A percentile compares a stretch with the other conserved stretches of the same genome.
Evolutionary conservation across 2,797 vertebrate species (phyloP).

Genomic region (Premnoplex brunnescens): DNA sequence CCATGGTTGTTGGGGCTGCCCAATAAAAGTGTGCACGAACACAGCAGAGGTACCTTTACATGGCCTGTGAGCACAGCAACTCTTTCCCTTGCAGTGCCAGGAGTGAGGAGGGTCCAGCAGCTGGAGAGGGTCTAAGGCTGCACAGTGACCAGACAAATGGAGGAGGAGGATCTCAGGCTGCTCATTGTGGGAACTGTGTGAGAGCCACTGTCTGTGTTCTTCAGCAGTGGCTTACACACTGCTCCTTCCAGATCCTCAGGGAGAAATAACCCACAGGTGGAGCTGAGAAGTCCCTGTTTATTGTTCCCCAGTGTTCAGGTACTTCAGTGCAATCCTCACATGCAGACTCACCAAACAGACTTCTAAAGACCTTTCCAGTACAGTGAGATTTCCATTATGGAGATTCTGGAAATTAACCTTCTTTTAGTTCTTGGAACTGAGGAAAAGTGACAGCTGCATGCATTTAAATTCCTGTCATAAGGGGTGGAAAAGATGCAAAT

Average conservation of each 20-base stretch:
- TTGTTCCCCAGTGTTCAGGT: neutral
- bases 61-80: neutral
- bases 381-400: constrained; percentile 33
- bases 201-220: neutral
- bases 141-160: accelerated
- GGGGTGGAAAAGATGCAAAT: constrained; percentile 20
- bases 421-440: constrained; percentile 35
- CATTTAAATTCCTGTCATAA: constrained; percentile 5
- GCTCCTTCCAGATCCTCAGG: neutral
- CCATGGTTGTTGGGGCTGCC: neutral
- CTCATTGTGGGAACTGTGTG: neutral
- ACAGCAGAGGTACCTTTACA: neutral
- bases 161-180: neutral
- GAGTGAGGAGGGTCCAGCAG: accelerated
- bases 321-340: neutral
- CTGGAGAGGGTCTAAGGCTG: accelerated
- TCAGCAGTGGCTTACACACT: neutral
- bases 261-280: neutral
- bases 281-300: neutral
- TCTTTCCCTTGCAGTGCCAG: neutral
- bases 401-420: constrained; percentile 32
- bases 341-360: neutral
- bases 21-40: accelerated
- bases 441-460: constrained; percentile 38
- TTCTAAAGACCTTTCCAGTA: neutral